These are phyloP conservation scores for Sebastes aleutianus DNA, from an alignment of 2,797 vertebrate genomes.

Conservation along the genomic window DNA sequence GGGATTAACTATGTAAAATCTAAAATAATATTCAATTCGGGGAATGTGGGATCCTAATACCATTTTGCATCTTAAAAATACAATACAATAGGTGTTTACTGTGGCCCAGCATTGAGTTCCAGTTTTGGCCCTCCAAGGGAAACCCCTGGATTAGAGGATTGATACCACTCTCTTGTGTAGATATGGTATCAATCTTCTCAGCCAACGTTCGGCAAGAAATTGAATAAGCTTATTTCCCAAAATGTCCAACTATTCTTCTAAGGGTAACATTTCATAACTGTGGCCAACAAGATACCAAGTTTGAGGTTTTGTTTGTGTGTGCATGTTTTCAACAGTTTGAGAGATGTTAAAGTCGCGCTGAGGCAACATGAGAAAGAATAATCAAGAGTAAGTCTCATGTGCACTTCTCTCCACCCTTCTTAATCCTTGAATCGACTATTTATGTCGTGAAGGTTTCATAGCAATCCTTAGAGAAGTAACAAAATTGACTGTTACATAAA, in stretches of 20 bases:
- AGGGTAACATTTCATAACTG: neutral
- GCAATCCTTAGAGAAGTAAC: neutral
- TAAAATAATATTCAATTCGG: no score
- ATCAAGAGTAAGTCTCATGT: conserved; percentile 8
- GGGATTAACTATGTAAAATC: no score
- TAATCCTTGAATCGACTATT: conserved; percentile 1
- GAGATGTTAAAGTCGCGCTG: neutral
- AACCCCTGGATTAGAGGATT: neutral
- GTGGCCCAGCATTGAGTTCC: no score
- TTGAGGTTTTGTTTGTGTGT: conserved; percentile 4
- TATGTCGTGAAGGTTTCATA: conserved; percentile 14
- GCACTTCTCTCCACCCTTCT: conserved; percentile 24
- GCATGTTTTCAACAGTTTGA: conserved; percentile 11
- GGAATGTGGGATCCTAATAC: no score
- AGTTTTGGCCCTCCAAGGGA: no score
- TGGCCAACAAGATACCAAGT: neutral
- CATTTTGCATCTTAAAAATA: no score
- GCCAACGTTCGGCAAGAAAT: neutral
- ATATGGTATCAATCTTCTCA: neutral
- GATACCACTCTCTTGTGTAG: neutral
- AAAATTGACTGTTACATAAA: conserved; percentile 45
- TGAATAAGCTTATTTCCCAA: neutral
- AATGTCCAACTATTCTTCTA: neutral
- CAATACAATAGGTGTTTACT: no score
- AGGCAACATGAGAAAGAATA: neutral